These are phyloP conservation scores for Pterocles gutturalis DNA, from an alignment of 2,113 vertebrate species.

Conservation along the genomic window DNA sequence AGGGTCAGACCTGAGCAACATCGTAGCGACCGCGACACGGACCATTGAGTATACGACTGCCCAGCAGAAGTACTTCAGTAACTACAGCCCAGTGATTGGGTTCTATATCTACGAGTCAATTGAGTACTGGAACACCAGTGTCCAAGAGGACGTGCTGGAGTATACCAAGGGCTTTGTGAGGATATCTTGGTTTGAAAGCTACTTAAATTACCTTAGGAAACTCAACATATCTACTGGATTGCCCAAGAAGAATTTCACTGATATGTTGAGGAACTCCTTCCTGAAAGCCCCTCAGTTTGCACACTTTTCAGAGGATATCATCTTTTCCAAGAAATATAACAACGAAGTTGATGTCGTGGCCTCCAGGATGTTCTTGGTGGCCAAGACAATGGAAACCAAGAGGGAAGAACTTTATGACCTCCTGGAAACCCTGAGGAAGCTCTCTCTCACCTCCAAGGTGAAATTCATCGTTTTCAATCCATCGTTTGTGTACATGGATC, in stretches of 20 bases:
- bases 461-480: conserved; percentile 99
- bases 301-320: conserved; percentile 97
- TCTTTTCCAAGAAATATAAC: conserved; percentile 93
- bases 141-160: conserved; percentile 94
- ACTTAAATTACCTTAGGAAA: conserved; percentile 93
- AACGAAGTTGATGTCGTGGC: conserved; percentile 94
- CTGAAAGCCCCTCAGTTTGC: conserved; percentile 90
- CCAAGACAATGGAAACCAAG: conserved; percentile 97
- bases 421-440: conserved; percentile 93
- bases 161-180: conserved; percentile 97
- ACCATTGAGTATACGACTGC: conserved; percentile 93
- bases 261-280: conserved; percentile 90
- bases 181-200: conserved; percentile 98
- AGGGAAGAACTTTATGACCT: conserved; percentile 97
- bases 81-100: conserved; percentile 97
- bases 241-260: conserved; percentile 93
- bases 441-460: conserved; percentile 96
- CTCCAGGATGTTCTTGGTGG: conserved; percentile 95
- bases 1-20: conserved; percentile 94
- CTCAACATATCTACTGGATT: conserved; percentile 92
- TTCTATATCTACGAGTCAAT: conserved; percentile 99
- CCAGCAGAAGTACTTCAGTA: conserved; percentile 97
- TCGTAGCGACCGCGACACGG: conserved; percentile 94
- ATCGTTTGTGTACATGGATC: conserved; percentile 98
- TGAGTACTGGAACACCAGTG: conserved; percentile 97